Evolutionary conservation across 2,888 invertebrate species (phyloP).

Genomic region (Diplolepis rosae): DNA sequence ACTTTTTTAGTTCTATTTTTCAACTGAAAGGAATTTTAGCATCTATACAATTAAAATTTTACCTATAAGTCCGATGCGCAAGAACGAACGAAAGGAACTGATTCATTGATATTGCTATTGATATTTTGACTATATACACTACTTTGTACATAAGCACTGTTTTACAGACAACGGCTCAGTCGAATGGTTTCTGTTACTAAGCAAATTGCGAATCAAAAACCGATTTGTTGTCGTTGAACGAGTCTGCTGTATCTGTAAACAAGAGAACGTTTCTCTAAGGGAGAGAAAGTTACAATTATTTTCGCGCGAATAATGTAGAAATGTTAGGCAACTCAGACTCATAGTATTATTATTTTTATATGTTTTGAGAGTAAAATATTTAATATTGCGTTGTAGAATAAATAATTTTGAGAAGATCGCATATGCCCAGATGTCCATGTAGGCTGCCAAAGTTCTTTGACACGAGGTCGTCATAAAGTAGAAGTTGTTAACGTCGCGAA

Average conservation of each 20-base stretch:
- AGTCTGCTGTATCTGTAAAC: neutral
- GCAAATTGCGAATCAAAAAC: neutral
- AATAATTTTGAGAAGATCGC: slow-evolving; percentile 18
- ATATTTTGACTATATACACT: slow-evolving; percentile 15
- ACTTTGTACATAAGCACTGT: slow-evolving; percentile 7
- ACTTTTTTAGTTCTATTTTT: neutral
- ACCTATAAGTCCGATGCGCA: neutral
- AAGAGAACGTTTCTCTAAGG: slow-evolving; percentile 20
- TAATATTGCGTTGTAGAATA: slow-evolving; percentile 45
- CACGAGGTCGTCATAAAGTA: neutral
- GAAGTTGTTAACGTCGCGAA: slow-evolving; percentile 29
- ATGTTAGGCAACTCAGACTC: slow-evolving; percentile 49
- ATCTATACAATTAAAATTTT: neutral
- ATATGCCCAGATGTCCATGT: slow-evolving; percentile 27
- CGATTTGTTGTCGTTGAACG: neutral
- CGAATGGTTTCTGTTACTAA: slow-evolving; percentile 3
- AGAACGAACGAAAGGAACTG: neutral
- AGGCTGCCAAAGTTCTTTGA: slow-evolving; percentile 41
- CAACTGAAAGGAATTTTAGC: neutral
- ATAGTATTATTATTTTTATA: slow-evolving; percentile 68
- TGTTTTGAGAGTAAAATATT: slow-evolving; percentile 55
- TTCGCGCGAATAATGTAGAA: slow-evolving; percentile 28
- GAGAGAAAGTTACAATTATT: neutral
- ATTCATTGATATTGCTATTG: neutral
- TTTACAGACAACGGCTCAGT: neutral